Evolutionary conservation across 2,113 vertebrate species (phyloP), one percentile per base, ranked within the genome.

Genomic region (Pygoscelis adeliae): DNA sequence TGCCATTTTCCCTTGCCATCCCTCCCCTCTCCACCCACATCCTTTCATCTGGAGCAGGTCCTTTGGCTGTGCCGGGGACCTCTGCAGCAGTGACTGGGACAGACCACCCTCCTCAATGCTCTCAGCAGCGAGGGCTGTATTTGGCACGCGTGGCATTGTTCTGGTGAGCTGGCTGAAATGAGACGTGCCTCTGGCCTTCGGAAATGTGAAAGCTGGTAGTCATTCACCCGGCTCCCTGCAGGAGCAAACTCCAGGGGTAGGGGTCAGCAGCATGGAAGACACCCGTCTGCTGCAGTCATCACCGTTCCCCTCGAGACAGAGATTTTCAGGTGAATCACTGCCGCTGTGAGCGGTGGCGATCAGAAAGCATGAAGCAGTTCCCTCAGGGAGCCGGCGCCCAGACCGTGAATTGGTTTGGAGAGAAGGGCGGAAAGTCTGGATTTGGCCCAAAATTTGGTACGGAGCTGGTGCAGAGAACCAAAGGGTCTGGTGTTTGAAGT

Each of bases 121-220:
- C 2, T 10, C 20, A 50, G 90, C 34, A 42, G 47, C 5, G 0
- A 42, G 25, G n/a, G 8, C 11, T 83, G 49, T 53, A 5, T 86
- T 58, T 77, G 65, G 34, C 0, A 0, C 22, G 16, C 1, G 1
- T 34, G 69, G 53, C 0, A 0, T 2, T 47, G 23, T 38, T 69
- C 32, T 72, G 66, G 17, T 44, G 61, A 89, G 62, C 8, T 79
- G 53, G 29, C 62, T 72, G 78, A 72, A 66, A 49, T 3, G 36
- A 53, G 73, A 87, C 0, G 0, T 83, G 77, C 36, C 59, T 90
- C 80, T 56, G 36, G 40, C 72, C n/a, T 22, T 61, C 61, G 44
- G 87, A 81, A 34, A 32, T 26, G 52, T 66, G 62, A 83, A 94
- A 65, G 46, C 66, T 92, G 70, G 49, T 62, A 66, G n/a, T 53